Evolutionary conservation across 1,140 invertebrate genomes (phyloP), one percentile per base, ranked within the genome.

Genomic region (Ptiloglossa arizonensis): DNA sequence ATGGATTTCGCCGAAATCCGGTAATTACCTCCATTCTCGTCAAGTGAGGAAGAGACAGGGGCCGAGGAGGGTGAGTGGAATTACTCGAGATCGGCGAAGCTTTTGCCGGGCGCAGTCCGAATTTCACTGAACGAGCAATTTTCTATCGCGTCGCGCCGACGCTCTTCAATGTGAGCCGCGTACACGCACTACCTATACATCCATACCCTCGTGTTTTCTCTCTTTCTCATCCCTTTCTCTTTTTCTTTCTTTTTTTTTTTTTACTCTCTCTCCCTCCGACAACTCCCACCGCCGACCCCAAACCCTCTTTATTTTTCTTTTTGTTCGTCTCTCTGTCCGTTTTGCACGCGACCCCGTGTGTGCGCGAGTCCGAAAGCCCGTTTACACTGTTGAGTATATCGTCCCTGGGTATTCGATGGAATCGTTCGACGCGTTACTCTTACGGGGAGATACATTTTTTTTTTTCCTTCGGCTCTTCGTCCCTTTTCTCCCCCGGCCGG

Each of bases 1-100:
- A 81, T 85, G 75, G 83, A 87, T 86, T 87, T 86, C 82, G 41
- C 44, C 78, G 44, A 87, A 87, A 86, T 86, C 73, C 75, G 64
- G 72, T 85, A 87, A 85, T 87, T 87, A 82, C 82, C 79, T 79
- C 79, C 69, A 86, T 86, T 87, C 82, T 87, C 75, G 81, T 64
- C 66, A 75, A 73, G 27, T 69, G 72, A 71, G 68, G 64, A 72
- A 46, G 56, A 54, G 19, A 63, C 32, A 1, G 69, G n/a, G 50
- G 46, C 19, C 5, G 32, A 68, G n/a, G 64, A 50, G 29, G 63
- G 44, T 27, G 70, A 72, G 52, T 56, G 48, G 56, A 82, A 86
- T 79, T 78, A 75, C 81, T 83, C 64, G 81, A 75, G 77, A 86
- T 85, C 71, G 77, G 5, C 71, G 79, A 59, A 54, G 74, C 85